Conservation (phyloP, 2,113 vertebrate species). For the Cricetomys ansorgei region DNA sequence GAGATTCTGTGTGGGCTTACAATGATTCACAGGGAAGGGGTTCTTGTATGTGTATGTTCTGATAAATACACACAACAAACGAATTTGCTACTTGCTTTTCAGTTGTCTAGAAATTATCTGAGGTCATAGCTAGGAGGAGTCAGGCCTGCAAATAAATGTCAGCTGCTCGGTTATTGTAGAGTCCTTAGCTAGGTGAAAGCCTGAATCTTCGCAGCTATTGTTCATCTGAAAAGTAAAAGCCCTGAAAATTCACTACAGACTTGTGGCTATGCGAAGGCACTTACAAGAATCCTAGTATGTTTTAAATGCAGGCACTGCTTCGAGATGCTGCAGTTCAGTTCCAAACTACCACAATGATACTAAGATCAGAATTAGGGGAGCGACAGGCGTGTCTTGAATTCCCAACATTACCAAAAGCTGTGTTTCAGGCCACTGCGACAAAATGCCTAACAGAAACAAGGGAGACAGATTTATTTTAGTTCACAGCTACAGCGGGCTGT, state of each 20-base stretch:
- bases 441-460: neutral
- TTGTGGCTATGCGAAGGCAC: neutral
- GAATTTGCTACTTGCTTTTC: neutral
- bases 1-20: neutral
- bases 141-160: neutral
- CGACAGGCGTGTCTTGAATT: neutral
- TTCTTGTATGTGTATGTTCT: neutral
- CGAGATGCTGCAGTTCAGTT: neutral
- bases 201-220: fast-evolving
- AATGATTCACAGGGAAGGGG: neutral
- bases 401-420: neutral
- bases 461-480: neutral
- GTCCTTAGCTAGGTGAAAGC: neutral
- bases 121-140: neutral
- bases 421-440: neutral
- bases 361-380: neutral
- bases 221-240: neutral
- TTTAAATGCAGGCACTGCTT: neutral
- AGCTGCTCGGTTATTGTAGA: neutral
- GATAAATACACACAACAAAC: neutral
- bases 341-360: neutral
- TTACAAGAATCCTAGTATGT: neutral
- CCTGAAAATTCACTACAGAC: neutral
- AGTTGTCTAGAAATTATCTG: neutral
- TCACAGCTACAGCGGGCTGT: neutral